A percentile compares a stretch with the other conserved stretches of the same genome.
Conservation (phyloP, 2,888 invertebrate species). For the Leptopterna dolabrata region DNA sequence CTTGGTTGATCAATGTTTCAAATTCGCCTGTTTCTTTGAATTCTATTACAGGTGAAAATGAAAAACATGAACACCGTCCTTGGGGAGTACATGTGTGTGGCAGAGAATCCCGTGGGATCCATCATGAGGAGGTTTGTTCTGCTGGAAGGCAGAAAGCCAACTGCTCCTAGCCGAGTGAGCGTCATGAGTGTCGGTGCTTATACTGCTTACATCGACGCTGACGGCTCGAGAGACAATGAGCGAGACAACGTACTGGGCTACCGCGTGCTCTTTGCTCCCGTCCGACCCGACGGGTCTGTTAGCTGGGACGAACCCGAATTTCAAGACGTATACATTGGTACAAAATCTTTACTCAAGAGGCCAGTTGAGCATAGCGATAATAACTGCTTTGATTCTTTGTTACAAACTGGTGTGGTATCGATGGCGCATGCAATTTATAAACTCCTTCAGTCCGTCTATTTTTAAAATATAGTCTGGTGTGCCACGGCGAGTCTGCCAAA, state of each 20-base stretch:
- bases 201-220: constrained; percentile 29
- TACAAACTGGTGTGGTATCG: too few relatives aligned
- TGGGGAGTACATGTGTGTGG: constrained; percentile 62
- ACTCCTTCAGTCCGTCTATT: too few relatives aligned
- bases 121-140: constrained; percentile 68
- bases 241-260: constrained; percentile 42
- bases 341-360: not conserved
- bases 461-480: too few relatives aligned
- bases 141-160: constrained; percentile 71
- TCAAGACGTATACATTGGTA: constrained; percentile 46
- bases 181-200: constrained; percentile 33
- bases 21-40: too few relatives aligned
- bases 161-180: constrained; percentile 66
- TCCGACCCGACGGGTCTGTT: not conserved
- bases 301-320: constrained; percentile 46
- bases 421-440: too few relatives aligned
- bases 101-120: constrained; percentile 60
- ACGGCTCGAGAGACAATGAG: constrained; percentile 37
- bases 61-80: constrained; percentile 65
- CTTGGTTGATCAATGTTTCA: too few relatives aligned
- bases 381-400: too few relatives aligned
- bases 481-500: too few relatives aligned
- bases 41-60: constrained; percentile 54
- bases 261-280: constrained; percentile 37
- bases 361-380: too few relatives aligned